Conservation (phyloP, 2,797 vertebrate genomes). For the Pachyuromys duprasi region DNA sequence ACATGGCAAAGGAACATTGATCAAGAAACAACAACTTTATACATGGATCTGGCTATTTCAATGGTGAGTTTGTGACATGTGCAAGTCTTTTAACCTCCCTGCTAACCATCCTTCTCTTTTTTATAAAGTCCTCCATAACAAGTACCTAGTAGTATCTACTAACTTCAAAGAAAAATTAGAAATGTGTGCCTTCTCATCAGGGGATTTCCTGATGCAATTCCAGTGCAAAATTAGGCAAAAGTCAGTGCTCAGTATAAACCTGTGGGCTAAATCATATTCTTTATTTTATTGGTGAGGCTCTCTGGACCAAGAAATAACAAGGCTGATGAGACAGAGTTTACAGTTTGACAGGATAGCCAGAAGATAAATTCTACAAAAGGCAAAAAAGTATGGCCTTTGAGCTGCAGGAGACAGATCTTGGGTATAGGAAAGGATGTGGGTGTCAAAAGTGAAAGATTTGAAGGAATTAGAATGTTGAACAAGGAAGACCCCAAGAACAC, state of each 20-base stretch:
- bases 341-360: neutral
- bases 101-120: neutral
- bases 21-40: neutral
- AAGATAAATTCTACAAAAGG: neutral
- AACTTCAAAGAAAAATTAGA: neutral
- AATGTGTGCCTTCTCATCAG: neutral
- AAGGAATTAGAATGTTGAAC: neutral
- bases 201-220: neutral
- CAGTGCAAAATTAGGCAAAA: neutral
- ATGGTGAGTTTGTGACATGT: neutral
- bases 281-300: neutral
- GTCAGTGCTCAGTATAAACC: neutral
- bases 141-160: neutral
- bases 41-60: neutral
- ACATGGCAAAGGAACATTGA: neutral
- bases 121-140: neutral
- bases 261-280: neutral
- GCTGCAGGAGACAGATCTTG: neutral
- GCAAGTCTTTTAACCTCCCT: neutral
- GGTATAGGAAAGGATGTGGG: neutral
- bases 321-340: neutral
- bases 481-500: constrained; percentile 6
- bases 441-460: neutral
- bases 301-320: neutral
- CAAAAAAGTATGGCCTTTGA: neutral